A percentile compares a stretch with the other conserved stretches of the same genome.
These are phyloP conservation scores for Agapostemon virescens DNA, from an alignment of 2,888 invertebrate genomes.

Conservation along the genomic window DNA sequence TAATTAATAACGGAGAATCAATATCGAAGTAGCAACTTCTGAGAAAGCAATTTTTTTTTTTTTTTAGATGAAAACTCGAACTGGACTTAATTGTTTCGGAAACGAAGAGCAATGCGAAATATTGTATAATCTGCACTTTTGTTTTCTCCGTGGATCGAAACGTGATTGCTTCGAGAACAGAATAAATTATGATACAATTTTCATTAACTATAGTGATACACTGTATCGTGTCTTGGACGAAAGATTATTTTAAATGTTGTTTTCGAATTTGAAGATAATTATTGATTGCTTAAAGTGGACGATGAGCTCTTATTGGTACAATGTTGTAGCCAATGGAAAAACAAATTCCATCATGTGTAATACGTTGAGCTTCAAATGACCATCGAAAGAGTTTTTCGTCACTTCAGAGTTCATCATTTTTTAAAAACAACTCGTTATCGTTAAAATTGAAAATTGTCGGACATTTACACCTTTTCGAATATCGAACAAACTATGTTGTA, in stretches of 20 bases:
- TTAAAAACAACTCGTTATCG: too few relatives aligned
- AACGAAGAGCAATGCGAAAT: not conserved
- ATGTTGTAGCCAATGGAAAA: too few relatives aligned
- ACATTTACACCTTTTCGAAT: too few relatives aligned
- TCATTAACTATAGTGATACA: not conserved
- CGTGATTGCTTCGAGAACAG: not conserved
- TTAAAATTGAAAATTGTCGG: too few relatives aligned
- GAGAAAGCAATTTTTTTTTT: not conserved
- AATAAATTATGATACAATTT: not conserved
- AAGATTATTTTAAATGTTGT: not conserved
- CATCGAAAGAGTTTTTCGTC: too few relatives aligned
- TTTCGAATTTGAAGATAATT: too few relatives aligned
- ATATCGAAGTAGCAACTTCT: not conserved
- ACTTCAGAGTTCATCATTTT: too few relatives aligned
- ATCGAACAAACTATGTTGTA: too few relatives aligned
- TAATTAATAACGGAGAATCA: constrained; percentile 6
- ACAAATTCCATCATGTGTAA: too few relatives aligned
- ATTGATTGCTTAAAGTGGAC: too few relatives aligned
- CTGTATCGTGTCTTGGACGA: not conserved
- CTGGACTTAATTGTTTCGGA: not conserved
- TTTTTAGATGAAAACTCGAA: not conserved
- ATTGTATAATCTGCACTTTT: not conserved
- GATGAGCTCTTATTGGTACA: too few relatives aligned
- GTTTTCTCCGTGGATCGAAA: not conserved
- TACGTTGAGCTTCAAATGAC: too few relatives aligned